These are phyloP conservation scores for Threskiornis aethiopicus DNA, from an alignment of 2,797 vertebrate species.

Conservation along the genomic window DNA sequence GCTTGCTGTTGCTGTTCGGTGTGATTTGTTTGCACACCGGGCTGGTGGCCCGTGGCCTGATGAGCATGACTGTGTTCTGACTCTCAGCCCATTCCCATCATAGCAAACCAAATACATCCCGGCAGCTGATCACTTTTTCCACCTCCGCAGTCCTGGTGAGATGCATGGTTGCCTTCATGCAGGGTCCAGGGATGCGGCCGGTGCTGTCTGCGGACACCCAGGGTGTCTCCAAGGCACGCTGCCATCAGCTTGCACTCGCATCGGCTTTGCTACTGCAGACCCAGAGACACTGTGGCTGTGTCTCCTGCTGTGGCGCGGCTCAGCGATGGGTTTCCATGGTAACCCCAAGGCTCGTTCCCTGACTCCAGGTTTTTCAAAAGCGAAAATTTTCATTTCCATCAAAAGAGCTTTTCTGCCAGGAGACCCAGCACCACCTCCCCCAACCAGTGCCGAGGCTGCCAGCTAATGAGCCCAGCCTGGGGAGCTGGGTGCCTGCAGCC, in stretches of 20 bases:
- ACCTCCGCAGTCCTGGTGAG: background rate
- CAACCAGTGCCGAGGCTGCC: background rate
- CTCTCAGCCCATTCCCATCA: background rate
- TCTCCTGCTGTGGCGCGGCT: constrained; percentile 12
- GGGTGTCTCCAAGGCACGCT: background rate
- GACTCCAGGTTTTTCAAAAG: constrained; percentile 38
- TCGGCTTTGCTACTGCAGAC: background rate
- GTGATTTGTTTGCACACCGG: background rate
- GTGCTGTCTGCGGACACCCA: rapidly evolving
- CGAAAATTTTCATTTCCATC: constrained; percentile 29
- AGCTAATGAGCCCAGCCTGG: background rate
- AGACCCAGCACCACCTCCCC: background rate
- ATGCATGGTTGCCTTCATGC: rapidly evolving
- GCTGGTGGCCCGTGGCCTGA: background rate
- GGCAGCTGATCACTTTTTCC: background rate
- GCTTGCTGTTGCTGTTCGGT: background rate
- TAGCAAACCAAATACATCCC: rapidly evolving
- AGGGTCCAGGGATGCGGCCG: background rate
- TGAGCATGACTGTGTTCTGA: background rate
- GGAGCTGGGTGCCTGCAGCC: background rate
- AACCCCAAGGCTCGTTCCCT: constrained; percentile 45
- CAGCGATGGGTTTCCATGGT: constrained; percentile 60
- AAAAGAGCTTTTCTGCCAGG: constrained; percentile 13
- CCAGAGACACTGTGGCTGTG: background rate
- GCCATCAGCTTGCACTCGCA: rapidly evolving